Conservation (phyloP, 2,888 invertebrate genomes). For the Choristoneura rosaceana region DNA sequence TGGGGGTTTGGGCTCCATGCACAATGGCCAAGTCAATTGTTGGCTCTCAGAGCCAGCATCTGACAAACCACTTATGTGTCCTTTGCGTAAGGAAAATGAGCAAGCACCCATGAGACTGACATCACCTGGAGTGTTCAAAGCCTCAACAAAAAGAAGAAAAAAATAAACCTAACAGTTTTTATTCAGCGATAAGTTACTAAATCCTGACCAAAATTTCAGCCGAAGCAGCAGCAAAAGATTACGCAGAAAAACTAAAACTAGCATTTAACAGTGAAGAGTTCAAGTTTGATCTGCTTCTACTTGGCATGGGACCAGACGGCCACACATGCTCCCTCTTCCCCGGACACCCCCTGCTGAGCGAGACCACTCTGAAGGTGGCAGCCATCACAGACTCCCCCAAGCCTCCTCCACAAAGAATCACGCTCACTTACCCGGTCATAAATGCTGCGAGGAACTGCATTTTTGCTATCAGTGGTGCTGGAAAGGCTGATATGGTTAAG, state of each 20-base stretch:
- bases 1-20: no score
- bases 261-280: slow-evolving; percentile 84
- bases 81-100: no score
- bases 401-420: slow-evolving; percentile 95
- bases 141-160: no score
- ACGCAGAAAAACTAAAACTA: slow-evolving; percentile 87
- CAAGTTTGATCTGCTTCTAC: slow-evolving; percentile 93
- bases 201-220: slow-evolving; percentile 77
- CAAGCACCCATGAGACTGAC: no score
- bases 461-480: slow-evolving; percentile 93
- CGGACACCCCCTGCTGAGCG: slow-evolving; percentile 88
- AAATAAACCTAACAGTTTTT: no score
- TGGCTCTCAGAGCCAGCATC: no score
- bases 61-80: no score
- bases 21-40: no score
- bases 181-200: no score
- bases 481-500: slow-evolving; percentile 95
- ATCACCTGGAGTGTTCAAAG: no score
- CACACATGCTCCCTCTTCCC: slow-evolving; percentile 99
- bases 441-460: slow-evolving; percentile 94
- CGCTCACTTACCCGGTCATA: slow-evolving; percentile 95
- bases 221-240: slow-evolving; percentile 91
- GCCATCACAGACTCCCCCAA: slow-evolving; percentile 97
- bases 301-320: slow-evolving; percentile 99
- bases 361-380: slow-evolving; percentile 89